Conservation (phyloP, 2,888 invertebrate genomes). For the Ecdyonurus torrentis region DNA sequence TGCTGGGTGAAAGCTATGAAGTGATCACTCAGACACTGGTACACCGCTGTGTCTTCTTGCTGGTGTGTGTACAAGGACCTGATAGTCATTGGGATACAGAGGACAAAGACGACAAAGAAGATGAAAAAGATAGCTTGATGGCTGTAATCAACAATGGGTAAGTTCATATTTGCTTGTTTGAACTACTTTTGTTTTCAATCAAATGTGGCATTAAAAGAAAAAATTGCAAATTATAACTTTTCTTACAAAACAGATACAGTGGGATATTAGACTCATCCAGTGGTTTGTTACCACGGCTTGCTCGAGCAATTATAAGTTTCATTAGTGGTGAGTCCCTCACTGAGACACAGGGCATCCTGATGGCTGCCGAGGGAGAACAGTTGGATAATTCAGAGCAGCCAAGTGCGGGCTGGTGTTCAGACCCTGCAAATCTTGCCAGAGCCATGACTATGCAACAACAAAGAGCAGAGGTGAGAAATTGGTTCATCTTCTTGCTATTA, state of each 20-base stretch:
- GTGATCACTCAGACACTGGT: constrained; percentile 28
- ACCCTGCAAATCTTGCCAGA: constrained; percentile 20
- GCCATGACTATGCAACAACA: constrained; percentile 23
- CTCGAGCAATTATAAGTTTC: neutral
- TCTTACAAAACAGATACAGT: constrained; percentile 1
- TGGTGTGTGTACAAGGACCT: constrained; percentile 31
- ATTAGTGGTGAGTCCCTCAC: neutral
- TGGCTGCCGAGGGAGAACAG: neutral
- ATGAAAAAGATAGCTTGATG: constrained; percentile 15
- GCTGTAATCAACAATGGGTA: constrained; percentile 16
- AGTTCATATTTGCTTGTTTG: neutral
- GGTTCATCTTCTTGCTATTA: neutral
- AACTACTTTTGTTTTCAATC: no score
- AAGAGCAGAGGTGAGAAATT: constrained; percentile 13
- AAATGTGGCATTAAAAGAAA: no score
- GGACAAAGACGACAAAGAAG: constrained; percentile 11
- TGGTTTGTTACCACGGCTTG: neutral
- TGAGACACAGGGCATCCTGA: neutral
- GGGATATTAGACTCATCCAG: neutral
- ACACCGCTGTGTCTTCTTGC: constrained; percentile 31
- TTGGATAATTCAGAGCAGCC: neutral
- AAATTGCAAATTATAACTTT: no score
- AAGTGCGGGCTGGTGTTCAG: constrained; percentile 23
- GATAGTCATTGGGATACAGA: constrained; percentile 12
- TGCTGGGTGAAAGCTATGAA: constrained; percentile 12